Conservation (phyloP, 1,140 invertebrate species). For the Chironomus tepperi region DNA sequence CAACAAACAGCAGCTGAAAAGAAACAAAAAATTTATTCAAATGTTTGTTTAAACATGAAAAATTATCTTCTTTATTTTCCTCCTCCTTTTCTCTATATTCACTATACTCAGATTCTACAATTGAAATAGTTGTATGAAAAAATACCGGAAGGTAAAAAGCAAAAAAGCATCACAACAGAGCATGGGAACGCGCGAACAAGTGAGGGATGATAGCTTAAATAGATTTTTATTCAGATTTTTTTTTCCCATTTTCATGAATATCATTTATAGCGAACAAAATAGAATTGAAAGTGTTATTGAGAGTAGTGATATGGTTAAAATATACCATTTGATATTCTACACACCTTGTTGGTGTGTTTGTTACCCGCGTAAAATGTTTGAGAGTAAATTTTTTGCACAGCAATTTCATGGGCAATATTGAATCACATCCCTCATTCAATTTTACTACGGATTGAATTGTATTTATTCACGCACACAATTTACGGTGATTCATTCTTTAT, state of each 20-base stretch:
- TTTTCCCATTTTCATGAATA: neutral
- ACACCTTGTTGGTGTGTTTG: no score
- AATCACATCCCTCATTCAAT: neutral
- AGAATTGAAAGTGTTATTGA: no score
- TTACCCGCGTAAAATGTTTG: neutral
- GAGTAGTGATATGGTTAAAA: no score
- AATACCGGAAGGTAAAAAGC: neutral
- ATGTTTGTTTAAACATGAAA: neutral
- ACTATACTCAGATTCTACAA: neutral
- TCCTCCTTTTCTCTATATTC: neutral
- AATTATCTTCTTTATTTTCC: neutral
- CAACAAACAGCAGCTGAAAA: neutral
- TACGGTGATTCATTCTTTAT: neutral
- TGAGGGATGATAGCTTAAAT: slow-evolving; percentile 1
- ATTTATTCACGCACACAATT: neutral
- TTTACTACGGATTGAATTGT: no score
- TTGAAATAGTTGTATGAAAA: neutral
- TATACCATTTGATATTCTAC: no score
- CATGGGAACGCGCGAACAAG: neutral
- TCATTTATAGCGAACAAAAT: neutral
- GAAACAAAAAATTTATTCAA: neutral
- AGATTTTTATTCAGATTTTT: slow-evolving; percentile 15
- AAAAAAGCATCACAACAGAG: neutral
- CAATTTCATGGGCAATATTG: slow-evolving; percentile 3
- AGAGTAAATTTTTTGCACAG: neutral